A percentile compares a stretch with the other conserved stretches of the same genome.
phyloP scores from a whole-genome alignment of 1,140 invertebrate species.

The Heliconius congener region DNA sequence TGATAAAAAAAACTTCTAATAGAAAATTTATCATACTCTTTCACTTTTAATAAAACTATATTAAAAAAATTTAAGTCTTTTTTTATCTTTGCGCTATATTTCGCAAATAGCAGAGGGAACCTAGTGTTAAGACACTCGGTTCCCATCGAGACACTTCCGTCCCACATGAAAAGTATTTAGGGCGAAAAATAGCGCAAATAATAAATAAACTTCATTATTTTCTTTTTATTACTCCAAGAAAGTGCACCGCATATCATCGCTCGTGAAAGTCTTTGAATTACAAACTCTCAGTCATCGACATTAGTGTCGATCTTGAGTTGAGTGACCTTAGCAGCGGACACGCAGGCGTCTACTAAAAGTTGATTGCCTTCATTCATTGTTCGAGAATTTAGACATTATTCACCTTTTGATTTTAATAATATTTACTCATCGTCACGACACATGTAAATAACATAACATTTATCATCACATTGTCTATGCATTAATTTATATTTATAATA shows the following conservation, averaged over 20 bases:
- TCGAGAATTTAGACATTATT: conserved; percentile 34
- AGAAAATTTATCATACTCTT: too few relatives aligned
- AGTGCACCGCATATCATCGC: conserved; percentile 39
- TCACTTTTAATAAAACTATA: too few relatives aligned
- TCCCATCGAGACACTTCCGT: background rate
- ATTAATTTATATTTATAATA: background rate
- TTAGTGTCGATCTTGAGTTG: conserved; percentile 61
- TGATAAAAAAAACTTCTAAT: too few relatives aligned
- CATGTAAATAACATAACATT: background rate
- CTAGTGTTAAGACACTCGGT: too few relatives aligned
- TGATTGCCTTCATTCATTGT: conserved; percentile 59
- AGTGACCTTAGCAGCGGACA: conserved; percentile 58
- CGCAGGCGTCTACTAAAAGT: conserved; percentile 54
- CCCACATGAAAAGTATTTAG: background rate
- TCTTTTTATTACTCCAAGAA: conserved; percentile 24
- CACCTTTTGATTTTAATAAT: conserved; percentile 24
- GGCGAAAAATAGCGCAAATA: background rate
- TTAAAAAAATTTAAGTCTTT: too few relatives aligned
- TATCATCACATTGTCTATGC: background rate
- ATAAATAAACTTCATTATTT: background rate
- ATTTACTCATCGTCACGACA: background rate
- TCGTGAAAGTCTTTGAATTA: conserved; percentile 63
- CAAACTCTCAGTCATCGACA: conserved; percentile 61
- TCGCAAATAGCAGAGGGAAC: too few relatives aligned
- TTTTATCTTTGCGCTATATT: too few relatives aligned